Evolutionary conservation across 2,888 invertebrate species (phyloP).

Genomic region (Resseliella maxima): DNA sequence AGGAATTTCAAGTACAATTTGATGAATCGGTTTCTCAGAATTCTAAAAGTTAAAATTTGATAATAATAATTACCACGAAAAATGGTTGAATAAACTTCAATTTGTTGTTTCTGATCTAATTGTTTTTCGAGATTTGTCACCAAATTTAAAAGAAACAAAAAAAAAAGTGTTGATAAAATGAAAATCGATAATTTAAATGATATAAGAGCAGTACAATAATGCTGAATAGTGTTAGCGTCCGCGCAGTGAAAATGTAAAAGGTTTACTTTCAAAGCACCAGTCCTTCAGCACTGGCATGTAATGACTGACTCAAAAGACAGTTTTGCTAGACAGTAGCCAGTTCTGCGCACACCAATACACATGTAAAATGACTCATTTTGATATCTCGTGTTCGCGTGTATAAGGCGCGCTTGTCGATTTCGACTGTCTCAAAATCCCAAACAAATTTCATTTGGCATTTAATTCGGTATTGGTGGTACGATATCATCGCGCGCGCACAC

Average conservation of each 20-base stretch:
- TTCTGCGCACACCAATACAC: conserved; percentile 28
- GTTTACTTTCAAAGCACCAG: not conserved
- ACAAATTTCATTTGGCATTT: not conserved
- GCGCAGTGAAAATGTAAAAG: not conserved
- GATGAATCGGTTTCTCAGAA: not conserved
- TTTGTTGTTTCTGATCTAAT: not conserved
- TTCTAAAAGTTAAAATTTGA: not conserved
- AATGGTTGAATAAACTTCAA: not conserved
- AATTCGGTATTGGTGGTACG: not conserved
- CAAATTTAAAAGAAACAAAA: not conserved
- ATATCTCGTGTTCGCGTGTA: not conserved
- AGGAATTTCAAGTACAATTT: not conserved
- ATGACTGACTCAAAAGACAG: conserved; percentile 44
- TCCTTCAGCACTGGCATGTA: not conserved
- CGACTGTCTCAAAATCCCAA: not conserved
- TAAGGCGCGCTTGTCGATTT: not conserved
- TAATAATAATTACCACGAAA: not conserved
- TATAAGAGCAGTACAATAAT: not conserved
- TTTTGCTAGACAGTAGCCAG: not conserved
- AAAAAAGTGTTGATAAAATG: not conserved
- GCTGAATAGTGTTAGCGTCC: not conserved
- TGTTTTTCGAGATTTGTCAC: not conserved
- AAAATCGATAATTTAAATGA: conserved; percentile 29
- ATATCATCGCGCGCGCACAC: not conserved
- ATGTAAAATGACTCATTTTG: not conserved